Evolutionary conservation across 2,113 vertebrate genomes (phyloP).

Genomic region (Romanogobio albipinnatus): DNA sequence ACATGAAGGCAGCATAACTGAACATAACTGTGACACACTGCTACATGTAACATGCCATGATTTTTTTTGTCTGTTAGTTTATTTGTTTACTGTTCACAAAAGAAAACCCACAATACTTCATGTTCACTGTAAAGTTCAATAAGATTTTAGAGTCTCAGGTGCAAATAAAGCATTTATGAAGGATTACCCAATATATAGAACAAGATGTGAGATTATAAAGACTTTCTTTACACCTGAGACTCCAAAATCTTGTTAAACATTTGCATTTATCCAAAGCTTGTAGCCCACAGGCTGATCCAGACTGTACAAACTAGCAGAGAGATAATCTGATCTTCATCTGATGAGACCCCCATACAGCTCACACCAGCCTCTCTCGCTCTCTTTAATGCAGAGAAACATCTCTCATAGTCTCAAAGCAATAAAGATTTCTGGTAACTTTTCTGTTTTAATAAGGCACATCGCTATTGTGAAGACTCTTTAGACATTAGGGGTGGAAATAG

Average conservation of each 20-base stretch:
- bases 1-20: too few relatives aligned
- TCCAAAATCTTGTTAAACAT: slow-evolving; percentile 10
- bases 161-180: background rate
- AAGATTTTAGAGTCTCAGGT: background rate
- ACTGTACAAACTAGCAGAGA: background rate
- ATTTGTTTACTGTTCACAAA: background rate
- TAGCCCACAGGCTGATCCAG: slow-evolving; percentile 8
- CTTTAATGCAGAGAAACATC: slow-evolving; percentile 27
- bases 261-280: slow-evolving; percentile 25
- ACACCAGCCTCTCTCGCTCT: background rate
- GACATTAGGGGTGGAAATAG: slow-evolving; percentile 21
- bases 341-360: background rate
- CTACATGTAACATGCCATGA: background rate
- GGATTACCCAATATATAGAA: background rate
- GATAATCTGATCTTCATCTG: slow-evolving; percentile 22
- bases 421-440: slow-evolving; percentile 47
- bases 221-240: slow-evolving; percentile 12
- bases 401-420: slow-evolving; percentile 54
- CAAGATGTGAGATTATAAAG: background rate
- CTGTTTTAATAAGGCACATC: slow-evolving; percentile 54
- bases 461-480: slow-evolving; percentile 42
- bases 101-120: background rate
- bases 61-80: background rate
- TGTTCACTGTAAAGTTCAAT: background rate
- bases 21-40: too few relatives aligned